Conservation (phyloP, 2,113 vertebrate species). For the Rostratula benghalensis region DNA sequence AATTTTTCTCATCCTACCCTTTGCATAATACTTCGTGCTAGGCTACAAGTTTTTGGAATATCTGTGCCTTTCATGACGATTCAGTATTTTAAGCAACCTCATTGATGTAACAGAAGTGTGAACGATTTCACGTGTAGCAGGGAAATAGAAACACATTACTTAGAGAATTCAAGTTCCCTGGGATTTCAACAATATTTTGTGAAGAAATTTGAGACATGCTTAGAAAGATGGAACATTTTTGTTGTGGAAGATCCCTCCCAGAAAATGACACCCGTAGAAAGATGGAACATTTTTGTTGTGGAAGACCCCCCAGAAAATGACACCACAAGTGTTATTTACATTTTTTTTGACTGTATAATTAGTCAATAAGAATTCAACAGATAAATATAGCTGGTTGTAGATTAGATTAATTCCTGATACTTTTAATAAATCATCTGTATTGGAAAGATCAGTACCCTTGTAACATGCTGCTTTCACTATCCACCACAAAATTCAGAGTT, state of each 20-base stretch:
- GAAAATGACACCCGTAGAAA: not conserved
- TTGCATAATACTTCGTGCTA: not conserved
- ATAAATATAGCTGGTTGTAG: not conserved
- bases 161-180: not conserved
- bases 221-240: not conserved
- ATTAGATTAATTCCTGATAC: not conserved
- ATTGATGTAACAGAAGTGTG: not conserved
- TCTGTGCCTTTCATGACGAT: not conserved
- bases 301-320: not conserved
- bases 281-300: not conserved
- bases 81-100: not conserved
- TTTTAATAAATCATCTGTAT: not conserved
- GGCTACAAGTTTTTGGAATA: not conserved
- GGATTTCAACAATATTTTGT: not conserved
- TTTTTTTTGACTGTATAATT: rapidly evolving
- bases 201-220: not conserved
- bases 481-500: not conserved
- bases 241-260: not conserved
- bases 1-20: not conserved
- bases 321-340: not conserved
- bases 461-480: not conserved
- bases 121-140: not conserved
- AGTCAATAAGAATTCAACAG: not conserved
- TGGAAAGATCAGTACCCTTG: not conserved
- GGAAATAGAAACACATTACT: not conserved